Base-by-base conservation (phyloP, 2,113 vertebrate genomes). In the Xenotilapia longispinis region DNA sequence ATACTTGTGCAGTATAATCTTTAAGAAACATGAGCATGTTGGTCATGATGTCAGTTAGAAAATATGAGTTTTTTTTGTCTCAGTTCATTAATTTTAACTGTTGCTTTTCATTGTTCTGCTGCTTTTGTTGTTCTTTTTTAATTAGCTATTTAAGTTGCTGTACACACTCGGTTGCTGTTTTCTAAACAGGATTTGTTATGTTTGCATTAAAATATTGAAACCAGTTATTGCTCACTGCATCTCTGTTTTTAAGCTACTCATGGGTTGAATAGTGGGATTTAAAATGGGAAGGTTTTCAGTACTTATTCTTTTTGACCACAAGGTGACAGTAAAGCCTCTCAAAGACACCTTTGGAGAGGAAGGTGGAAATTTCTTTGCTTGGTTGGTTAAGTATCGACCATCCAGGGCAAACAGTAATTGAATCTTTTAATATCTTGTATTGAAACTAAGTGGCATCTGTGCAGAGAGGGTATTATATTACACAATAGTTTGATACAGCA, bases 121-220 rank as follows among this genome's bases (percentile, higher is more conserved):
- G 23, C 36, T 75, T 57, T 68, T 88, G 33, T 65, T 88, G 58
- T 63, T 36, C 15, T 28, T 49, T 45, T 88, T 36, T 10, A 28
- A 36, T 68, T 2, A 31, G 73, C 55, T 84, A 80, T 87, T 85
- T 92, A 60, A 89, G 42, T 47, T 3, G 10, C 55, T 68, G 23
- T 81, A 36, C 9, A 60, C 33, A 4, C 13, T 4, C 47, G 19
- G 4, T 82, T 45, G 55, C n/a, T 53, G 28, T 79, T 28, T 79
- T 55, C 12, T 83, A 81, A 45, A 33, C 6, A 33, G 49, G 6
- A 40, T 33, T 83, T 84, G 81, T 82, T 38, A 47, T 4, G 0
- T 89, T 89, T 87, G 65, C 42, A 89, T 75, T 87, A 82, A 89
- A 93, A 57, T 57, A 6, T 28, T 54, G n/a, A 86, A 90, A 83